Evolutionary conservation across 2,113 vertebrate species (phyloP).

Genomic region (Polypterus senegalus): DNA sequence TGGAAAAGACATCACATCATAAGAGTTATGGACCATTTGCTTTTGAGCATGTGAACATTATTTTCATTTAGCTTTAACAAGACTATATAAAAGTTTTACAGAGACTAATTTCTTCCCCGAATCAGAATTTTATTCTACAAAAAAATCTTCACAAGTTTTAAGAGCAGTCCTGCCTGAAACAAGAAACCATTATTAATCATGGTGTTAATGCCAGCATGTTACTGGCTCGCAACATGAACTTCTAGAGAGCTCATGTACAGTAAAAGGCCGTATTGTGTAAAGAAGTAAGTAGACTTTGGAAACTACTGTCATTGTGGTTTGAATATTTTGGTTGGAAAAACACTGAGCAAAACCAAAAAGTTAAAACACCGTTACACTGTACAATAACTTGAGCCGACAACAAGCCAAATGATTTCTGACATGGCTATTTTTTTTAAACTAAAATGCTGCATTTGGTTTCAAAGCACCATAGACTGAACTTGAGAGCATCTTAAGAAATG

Average conservation of each 20-base stretch:
- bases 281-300: conserved; percentile 12
- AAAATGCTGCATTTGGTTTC: conserved; percentile 35
- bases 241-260: conserved; percentile 4
- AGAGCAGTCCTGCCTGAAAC: conserved; percentile 20
- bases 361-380: conserved; percentile 25
- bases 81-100: conserved; percentile 19
- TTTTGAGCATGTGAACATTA: conserved; percentile 20
- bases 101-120: conserved; percentile 29
- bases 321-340: conserved; percentile 24
- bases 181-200: conserved; percentile 24
- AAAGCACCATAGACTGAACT: neutral
- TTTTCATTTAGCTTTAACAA: conserved; percentile 19
- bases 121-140: conserved; percentile 31
- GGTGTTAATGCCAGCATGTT: conserved; percentile 10
- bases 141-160: conserved; percentile 25
- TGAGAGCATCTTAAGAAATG: too few relatives aligned
- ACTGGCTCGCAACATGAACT: conserved; percentile 14
- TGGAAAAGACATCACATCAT: neutral
- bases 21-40: conserved; percentile 9
- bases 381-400: conserved; percentile 34
- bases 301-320: conserved; percentile 9
- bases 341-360: conserved; percentile 24
- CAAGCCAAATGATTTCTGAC: conserved; percentile 39
- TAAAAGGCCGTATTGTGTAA: conserved; percentile 17
- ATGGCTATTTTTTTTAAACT: conserved; percentile 32